Conservation (phyloP, 2,113 vertebrate species). For the Pangasianodon hypophthalmus region DNA sequence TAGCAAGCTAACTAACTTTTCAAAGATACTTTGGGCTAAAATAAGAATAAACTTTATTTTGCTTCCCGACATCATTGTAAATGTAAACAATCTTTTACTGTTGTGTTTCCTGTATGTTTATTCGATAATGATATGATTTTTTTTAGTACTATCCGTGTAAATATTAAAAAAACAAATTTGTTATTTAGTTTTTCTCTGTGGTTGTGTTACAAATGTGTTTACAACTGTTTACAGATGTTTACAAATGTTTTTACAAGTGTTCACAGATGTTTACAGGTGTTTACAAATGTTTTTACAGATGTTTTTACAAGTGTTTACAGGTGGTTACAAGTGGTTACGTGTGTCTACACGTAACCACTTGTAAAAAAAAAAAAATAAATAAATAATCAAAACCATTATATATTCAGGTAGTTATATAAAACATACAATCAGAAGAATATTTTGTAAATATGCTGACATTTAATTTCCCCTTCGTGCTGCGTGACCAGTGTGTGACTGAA, state of each 20-base stretch:
- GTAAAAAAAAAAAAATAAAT: too few species aligned
- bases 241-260: too few species aligned
- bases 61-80: too few species aligned
- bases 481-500: conserved; percentile 13
- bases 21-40: not conserved
- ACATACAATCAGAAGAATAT: not conserved
- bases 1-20: not conserved
- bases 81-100: not conserved
- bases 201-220: too few species aligned
- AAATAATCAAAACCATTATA: not conserved
- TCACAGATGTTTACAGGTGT: too few species aligned
- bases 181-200: not conserved
- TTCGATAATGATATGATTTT: not conserved
- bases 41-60: not conserved
- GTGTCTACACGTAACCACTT: too few species aligned
- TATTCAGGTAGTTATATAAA: not conserved
- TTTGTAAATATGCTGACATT: conserved; percentile 3
- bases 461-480: not conserved
- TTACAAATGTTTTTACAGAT: too few species aligned
- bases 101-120: not conserved
- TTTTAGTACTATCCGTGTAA: not conserved
- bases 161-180: not conserved
- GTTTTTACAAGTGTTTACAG: too few species aligned
- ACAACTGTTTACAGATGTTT: too few species aligned
- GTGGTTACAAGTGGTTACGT: too few species aligned